Evolutionary conservation across 1,140 invertebrate species (phyloP), one percentile per base, ranked within the genome.

Genomic region (Drosophila chauvacae): DNA sequence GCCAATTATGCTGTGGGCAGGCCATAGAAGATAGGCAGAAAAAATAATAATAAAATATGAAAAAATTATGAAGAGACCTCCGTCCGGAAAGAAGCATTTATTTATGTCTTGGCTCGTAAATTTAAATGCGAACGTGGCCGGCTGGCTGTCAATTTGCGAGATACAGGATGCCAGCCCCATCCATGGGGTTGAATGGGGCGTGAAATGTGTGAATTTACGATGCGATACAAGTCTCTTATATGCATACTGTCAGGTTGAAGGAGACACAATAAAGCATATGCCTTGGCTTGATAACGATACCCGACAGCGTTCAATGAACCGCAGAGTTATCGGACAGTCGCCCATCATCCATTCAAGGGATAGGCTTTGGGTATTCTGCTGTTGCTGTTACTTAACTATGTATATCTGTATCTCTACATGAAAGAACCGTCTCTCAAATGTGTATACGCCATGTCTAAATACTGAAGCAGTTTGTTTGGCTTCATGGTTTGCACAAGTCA

Each of bases 151-250:
- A 86, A 73, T 86, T 87, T 75, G 83, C 84, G 30, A 77, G 63
- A 68, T 55, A 86, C 79, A 87, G 82, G 83, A 86, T 87, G 75
- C 76, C 58, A 48, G 42, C 39, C 47, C 60, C 64, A 45, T 76
- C 26, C 26, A 51, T 44, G 35, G 30, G 45, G 50, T 77, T 82
- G 80, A 83, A 86, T 87, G 83, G 68, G 71, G 76, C 83, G 80
- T 87, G 76, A 86, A 86, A 86, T 86, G 70, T 83, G 83, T 73
- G 71, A 86, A 87, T 87, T 86, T 86, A 86, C 65, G 79, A 86
- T 66, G 57, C 79, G 62, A 86, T 66, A 33, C 69, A 63, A 53
- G 53, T 62, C 53, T 45, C 56, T 23, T 58, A 18, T 44, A 58
- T 45, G 37, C 48, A 58, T 61, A 77, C 30, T 68, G 79, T 63